Conservation (phyloP, 1,140 invertebrate genomes). For the Zaprionus gabonicus region DNA sequence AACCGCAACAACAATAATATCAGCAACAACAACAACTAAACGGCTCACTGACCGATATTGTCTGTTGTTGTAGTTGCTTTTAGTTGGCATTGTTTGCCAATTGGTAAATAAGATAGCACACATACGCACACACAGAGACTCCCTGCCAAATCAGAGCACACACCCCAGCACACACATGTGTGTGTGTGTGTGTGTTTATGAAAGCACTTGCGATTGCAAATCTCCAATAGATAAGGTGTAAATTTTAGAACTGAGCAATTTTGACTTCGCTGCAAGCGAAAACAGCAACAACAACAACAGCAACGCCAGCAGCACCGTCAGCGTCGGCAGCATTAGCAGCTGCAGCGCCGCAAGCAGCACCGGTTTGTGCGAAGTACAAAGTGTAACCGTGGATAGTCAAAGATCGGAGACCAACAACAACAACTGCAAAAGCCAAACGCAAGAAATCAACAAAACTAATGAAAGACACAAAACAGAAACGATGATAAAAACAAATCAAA, state of each 20-base stretch:
- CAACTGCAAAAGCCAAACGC: constrained; percentile 8
- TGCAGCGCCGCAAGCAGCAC: not conserved
- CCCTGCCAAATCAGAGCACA: not conserved
- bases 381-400: constrained; percentile 30
- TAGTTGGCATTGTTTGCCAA: constrained; percentile 4
- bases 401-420: constrained; percentile 3
- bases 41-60: constrained; percentile 4
- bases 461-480: constrained; percentile 19
- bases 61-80: not conserved
- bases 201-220: constrained; percentile 55
- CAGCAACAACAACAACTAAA: not conserved
- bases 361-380: constrained; percentile 34
- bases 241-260: constrained; percentile 23
- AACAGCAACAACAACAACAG: constrained; percentile 8
- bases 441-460: constrained; percentile 5
- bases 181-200: not conserved
- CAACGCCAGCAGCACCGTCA: not conserved
- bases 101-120: constrained; percentile 9
- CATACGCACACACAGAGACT: not conserved
- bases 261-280: not conserved
- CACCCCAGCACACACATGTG: not conserved
- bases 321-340: not conserved
- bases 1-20: not conserved
- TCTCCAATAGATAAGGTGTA: constrained; percentile 55
- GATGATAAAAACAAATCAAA: constrained; percentile 10